These are phyloP conservation scores for Otus sunia DNA, from an alignment of 2,113 vertebrate species.

Conservation along the genomic window DNA sequence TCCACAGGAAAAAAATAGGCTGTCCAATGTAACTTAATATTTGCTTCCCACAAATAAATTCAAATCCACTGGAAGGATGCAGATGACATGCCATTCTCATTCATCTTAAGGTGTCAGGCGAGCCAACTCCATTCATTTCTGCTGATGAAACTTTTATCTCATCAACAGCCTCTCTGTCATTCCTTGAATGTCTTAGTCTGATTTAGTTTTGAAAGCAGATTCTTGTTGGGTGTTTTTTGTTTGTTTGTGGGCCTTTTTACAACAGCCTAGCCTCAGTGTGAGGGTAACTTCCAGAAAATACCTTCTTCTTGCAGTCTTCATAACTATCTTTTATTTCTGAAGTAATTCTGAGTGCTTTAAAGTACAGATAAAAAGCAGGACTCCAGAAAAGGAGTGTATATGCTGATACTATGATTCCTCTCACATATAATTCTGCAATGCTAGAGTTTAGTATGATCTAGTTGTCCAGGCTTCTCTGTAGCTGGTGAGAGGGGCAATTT, in stretches of 20 bases:
- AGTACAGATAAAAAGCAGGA: background rate
- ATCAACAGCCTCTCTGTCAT: background rate
- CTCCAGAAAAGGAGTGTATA: background rate
- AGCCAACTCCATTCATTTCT: background rate
- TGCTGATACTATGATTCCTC: background rate
- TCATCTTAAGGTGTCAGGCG: background rate
- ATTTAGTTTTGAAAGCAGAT: background rate
- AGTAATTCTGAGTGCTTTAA: background rate
- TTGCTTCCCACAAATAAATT: constrained; percentile 33
- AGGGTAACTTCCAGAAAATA: background rate
- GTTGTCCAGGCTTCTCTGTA: background rate
- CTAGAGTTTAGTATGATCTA: background rate
- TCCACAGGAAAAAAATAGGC: background rate
- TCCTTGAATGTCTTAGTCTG: background rate
- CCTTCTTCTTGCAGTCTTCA: background rate
- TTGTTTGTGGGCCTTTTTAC: background rate
- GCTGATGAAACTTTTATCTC: background rate
- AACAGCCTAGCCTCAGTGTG: background rate
- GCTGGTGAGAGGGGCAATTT: background rate
- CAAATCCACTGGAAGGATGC: background rate
- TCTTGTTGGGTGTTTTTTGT: background rate
- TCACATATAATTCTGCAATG: background rate
- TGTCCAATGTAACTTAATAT: constrained; percentile 2
- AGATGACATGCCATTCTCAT: background rate
- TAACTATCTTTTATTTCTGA: background rate